Conservation (phyloP, 2,113 vertebrate genomes). For the Dipodomys spectabilis region DNA sequence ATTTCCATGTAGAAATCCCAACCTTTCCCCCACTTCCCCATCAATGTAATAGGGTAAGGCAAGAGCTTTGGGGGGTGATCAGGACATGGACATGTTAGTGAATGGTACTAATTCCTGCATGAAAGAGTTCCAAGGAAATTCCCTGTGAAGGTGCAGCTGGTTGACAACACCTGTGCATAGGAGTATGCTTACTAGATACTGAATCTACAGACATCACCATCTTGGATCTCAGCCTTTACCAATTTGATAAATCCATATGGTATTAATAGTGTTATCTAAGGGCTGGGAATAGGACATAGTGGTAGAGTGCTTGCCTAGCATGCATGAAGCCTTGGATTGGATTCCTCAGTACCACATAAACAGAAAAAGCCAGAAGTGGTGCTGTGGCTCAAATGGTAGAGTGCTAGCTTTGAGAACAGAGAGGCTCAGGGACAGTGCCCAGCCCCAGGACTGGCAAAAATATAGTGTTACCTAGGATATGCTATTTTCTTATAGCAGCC, state of each 20-base stretch:
- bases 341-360: no score
- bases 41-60: no score
- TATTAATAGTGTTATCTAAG: background rate
- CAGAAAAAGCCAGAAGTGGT: no score
- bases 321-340: no score
- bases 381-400: no score
- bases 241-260: background rate
- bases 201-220: background rate
- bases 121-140: background rate
- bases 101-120: no score
- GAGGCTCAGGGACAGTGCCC: no score
- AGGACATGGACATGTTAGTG: background rate
- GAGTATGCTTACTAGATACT: background rate
- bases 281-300: no score
- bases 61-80: background rate
- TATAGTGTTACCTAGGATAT: background rate
- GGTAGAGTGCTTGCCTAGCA: no score
- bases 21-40: background rate
- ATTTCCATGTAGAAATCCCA: background rate
- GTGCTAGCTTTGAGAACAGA: no score
- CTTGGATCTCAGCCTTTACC: background rate
- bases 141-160: background rate
- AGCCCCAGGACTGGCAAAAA: no score
- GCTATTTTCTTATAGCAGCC: background rate
- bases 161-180: background rate